Evolutionary conservation across 2,888 invertebrate species (phyloP).

Genomic region (Phasia obesa): DNA sequence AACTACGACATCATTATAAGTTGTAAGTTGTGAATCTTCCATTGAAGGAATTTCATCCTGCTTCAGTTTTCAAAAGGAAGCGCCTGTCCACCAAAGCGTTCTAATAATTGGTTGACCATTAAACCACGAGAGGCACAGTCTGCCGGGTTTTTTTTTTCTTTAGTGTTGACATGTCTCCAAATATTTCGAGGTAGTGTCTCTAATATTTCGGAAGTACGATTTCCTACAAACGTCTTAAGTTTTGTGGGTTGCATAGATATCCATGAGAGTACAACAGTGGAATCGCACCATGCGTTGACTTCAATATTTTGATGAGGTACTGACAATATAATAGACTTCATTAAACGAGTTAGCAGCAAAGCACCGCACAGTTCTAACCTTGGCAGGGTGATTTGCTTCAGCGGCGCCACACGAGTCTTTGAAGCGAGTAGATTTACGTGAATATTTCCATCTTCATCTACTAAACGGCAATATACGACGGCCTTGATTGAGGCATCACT

Average conservation of each 20-base stretch:
- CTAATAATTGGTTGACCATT: not conserved
- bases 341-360: conserved; percentile 27
- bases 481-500: conserved; percentile 39
- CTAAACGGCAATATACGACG: conserved; percentile 6
- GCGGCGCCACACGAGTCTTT: conserved; percentile 44
- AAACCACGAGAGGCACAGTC: conserved; percentile 52
- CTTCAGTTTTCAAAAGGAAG: no score
- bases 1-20: no score
- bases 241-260: conserved; percentile 8
- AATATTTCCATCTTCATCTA: not conserved
- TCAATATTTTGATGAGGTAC: no score
- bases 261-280: not conserved
- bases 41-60: no score
- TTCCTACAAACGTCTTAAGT: conserved; percentile 25
- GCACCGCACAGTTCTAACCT: conserved; percentile 23
- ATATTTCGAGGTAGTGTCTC: conserved; percentile 6
- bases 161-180: conserved; percentile 5
- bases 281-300: no score
- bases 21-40: no score
- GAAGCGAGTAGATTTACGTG: conserved; percentile 11
- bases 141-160: conserved; percentile 29
- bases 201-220: conserved; percentile 27
- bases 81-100: conserved; percentile 2
- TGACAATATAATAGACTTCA: not conserved
- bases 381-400: conserved; percentile 16